Base-by-base conservation (phyloP, 2,888 invertebrate species). In the Caenorhabditis zanzibari region DNA sequence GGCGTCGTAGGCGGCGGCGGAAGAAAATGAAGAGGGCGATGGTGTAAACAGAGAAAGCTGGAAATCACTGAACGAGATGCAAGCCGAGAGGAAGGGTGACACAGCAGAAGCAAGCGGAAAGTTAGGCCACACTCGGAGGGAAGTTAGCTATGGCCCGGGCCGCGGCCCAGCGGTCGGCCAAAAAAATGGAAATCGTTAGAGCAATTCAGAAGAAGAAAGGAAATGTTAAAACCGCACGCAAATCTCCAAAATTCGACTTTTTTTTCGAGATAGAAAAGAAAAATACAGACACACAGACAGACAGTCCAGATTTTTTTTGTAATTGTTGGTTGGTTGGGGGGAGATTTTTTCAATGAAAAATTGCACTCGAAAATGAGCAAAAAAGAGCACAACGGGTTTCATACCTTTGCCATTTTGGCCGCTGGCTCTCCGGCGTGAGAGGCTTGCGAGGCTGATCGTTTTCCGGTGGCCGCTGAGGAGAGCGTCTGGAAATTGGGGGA, bases 341-440 rank as follows among this genome's bases (percentile, higher is more conserved):
- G 44, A n/a, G n/a, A n/a, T n/a, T n/a, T n/a, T n/a, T n/a, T n/a
- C n/a, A n/a, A n/a, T n/a, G 24, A 44, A 63, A 44, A 9, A 14
- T 58, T 44, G 26, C 49, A 24, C n/a, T 58, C n/a, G 38, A 38
- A 47, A 35, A 44, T n/a, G n/a, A n/a, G n/a, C n/a, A 76, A 54
- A 44, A 71, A 1, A 14, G n/a, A 7, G 19, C 35, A 38, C 19
- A 44, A 19, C 4, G 3, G 6, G 12, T 26, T 14, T 10, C 26
- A 32, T 76, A 81, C 81, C 75, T 63, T 61, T 19, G 69, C 26
- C 61, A 81, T 68, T 35, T 81, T 81, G 6, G 75, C 71, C 5
- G 71, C 12, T 9, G 81, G 81, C 44, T 81, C 81, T 47, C 81
- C 81, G 10, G 66, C 4, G 14, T 59, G 58, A 4, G 47, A 12